Base-by-base conservation (phyloP, 1,140 invertebrate genomes). In the Lycorma delicatula region DNA sequence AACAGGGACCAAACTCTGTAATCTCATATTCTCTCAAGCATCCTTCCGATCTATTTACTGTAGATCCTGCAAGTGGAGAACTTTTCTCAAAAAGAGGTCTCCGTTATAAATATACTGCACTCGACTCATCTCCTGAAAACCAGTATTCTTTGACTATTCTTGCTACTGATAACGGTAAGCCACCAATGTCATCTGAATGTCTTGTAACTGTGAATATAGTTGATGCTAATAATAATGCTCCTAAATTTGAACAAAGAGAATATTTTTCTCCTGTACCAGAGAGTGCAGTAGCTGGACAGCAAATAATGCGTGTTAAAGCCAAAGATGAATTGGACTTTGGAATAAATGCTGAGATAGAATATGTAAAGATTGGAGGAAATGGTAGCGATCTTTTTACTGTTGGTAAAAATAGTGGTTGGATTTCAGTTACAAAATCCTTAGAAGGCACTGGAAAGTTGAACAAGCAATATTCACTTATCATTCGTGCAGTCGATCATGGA, bases 161-260 rank as follows among this genome's bases (percentile, higher is more conserved):
- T 1, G 93, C 93, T 0, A 91, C 85, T 0, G 93, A 96, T 68
- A 91, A 93, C 68, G 94, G 94, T 0, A 93, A 92, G 68, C 93
- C 93, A 16, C 90, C 91, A 0, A 81, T 93, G 77, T 89, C 88
- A 11, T 87, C 88, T 1, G 85, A 89, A 75, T 84, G 85, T 64
- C 72, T 87, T 9, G 85, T 95, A 0, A 83, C 83, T 22, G 83
- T 96, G n/a, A 93, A 87, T 67, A 84, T 96, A 0, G 87, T 95
- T 0, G 88, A 93, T 71, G 87, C 89, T 0, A 94, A 95, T 67
- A 93, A 93, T 64, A 89, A 93, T 67, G 78, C 87, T 18, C 92
- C 92, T 0, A 81, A 78, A 65, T 95, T 95, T 68, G 79, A 83
- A 55, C 72, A 84, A 28, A 70, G 75, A 22, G 79, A 81, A 62